Percentiles rank a stretch among this genome's conserved stretches.
Conservation (phyloP, 2,888 invertebrate species). For the Congeria kusceri region DNA sequence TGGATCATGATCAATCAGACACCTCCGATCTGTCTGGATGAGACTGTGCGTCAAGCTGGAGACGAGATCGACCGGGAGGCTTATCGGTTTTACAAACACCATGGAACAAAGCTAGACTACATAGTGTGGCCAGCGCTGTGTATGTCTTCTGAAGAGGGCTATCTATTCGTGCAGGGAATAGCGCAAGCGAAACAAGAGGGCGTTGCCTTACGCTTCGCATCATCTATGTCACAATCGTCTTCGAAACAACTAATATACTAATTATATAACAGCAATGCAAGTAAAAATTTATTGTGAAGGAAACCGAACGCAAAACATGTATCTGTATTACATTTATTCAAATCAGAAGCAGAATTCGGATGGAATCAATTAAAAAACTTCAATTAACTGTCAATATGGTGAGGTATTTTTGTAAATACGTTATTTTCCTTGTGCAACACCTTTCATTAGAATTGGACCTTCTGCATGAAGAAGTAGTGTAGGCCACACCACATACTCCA, state of each 20-base stretch:
- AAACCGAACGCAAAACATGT: too few relatives aligned
- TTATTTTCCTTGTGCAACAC: constrained; percentile 22
- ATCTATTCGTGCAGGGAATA: constrained; percentile 38
- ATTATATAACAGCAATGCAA: too few relatives aligned
- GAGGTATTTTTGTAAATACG: too few relatives aligned
- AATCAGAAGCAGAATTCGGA: too few relatives aligned
- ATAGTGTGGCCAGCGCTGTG: constrained; percentile 56
- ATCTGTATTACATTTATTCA: too few relatives aligned
- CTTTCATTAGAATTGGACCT: constrained; percentile 46
- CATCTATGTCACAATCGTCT: constrained; percentile 20
- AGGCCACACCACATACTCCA: constrained; percentile 55
- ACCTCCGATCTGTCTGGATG: constrained; percentile 44
- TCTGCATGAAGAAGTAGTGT: constrained; percentile 41
- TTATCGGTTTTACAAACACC: constrained; percentile 41
- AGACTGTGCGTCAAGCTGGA: constrained; percentile 18
- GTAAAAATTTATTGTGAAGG: too few relatives aligned
- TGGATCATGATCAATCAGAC: constrained; percentile 56
- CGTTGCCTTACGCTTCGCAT: constrained; percentile 49
- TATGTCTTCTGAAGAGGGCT: constrained; percentile 26
- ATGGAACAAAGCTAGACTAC: constrained; percentile 52
- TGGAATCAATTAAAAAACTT: too few relatives aligned
- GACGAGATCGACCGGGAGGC: constrained; percentile 50
- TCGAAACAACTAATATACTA: not conserved
- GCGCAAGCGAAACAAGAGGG: constrained; percentile 59
- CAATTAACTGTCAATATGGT: too few relatives aligned